Percentiles rank a stretch among this genome's conserved stretches.
Evolutionary conservation across 2,888 invertebrate species (phyloP).

Genomic region (Tinea pellionella): DNA sequence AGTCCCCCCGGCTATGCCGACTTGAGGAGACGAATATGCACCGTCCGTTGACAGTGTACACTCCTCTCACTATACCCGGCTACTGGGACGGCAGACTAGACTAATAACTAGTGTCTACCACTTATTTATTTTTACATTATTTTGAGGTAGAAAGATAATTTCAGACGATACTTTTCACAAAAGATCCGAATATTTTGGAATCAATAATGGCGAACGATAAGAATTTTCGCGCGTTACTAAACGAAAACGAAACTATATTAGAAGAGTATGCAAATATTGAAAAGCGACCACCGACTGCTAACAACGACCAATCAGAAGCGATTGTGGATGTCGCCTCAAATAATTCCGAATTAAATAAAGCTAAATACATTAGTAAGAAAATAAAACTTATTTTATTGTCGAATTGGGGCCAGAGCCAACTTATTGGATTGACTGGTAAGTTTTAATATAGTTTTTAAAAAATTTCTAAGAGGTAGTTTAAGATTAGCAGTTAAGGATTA

Average conservation of each 20-base stretch:
- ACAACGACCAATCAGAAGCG: constrained; percentile 37
- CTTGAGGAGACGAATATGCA: too few relatives aligned
- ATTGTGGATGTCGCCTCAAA: not conserved
- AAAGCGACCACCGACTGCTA: constrained; percentile 73
- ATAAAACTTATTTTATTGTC: constrained; percentile 69
- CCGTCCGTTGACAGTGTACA: too few relatives aligned
- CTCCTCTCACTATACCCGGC: too few relatives aligned
- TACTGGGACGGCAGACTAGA: too few relatives aligned
- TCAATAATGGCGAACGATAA: constrained; percentile 46
- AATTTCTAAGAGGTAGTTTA: too few relatives aligned
- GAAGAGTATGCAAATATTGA: constrained; percentile 31
- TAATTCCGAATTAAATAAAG: constrained; percentile 30
- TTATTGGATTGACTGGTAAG: constrained; percentile 71
- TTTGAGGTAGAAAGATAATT: not conserved
- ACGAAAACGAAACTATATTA: constrained; percentile 41
- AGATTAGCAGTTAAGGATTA: too few relatives aligned
- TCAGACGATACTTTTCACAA: constrained; percentile 88
- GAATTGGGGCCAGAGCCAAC: constrained; percentile 72
- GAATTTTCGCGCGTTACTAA: constrained; percentile 48
- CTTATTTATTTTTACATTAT: too few relatives aligned
- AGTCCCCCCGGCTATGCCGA: too few relatives aligned
- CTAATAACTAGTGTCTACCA: too few relatives aligned
- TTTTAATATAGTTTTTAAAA: not conserved
- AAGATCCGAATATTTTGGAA: constrained; percentile 77
- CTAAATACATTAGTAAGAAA: constrained; percentile 44